A percentile compares a stretch with the other conserved stretches of the same genome.
Evolutionary conservation across 1,140 invertebrate species (phyloP).

Genomic region (Pectinophora gossypiella): DNA sequence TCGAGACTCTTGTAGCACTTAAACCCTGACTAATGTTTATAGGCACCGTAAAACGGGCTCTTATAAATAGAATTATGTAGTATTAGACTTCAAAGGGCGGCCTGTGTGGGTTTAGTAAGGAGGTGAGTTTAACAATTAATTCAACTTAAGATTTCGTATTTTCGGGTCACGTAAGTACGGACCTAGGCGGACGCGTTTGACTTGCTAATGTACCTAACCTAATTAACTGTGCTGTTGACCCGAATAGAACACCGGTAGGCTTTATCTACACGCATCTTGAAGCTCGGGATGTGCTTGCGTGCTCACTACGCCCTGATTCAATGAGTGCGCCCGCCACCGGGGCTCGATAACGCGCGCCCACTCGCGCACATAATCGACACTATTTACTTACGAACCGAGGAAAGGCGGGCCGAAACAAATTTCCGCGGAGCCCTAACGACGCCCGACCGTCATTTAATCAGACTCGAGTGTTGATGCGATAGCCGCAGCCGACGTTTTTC

Average conservation of each 20-base stretch:
- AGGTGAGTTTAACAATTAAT: no score
- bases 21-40: neutral
- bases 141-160: no score
- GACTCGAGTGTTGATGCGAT: slow-evolving; percentile 53
- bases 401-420: slow-evolving; percentile 56
- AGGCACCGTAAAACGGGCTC: neutral
- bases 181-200: no score
- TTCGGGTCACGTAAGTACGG: no score
- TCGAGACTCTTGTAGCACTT: no score
- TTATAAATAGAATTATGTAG: neutral
- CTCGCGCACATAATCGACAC: slow-evolving; percentile 25
- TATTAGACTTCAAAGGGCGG: no score
- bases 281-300: neutral
- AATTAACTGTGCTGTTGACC: neutral
- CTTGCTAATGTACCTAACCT: neutral
- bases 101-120: no score
- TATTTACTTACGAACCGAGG: slow-evolving; percentile 47
- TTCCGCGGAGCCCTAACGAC: slow-evolving; percentile 49
- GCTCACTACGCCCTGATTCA: neutral
- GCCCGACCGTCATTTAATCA: slow-evolving; percentile 57
- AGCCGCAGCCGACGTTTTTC: slow-evolving; percentile 27
- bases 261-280: no score
- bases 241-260: neutral
- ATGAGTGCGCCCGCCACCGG: slow-evolving; percentile 8
- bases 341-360: slow-evolving; percentile 2